Conservation (phyloP, 2,113 vertebrate species). For the Hystrix cristata region DNA sequence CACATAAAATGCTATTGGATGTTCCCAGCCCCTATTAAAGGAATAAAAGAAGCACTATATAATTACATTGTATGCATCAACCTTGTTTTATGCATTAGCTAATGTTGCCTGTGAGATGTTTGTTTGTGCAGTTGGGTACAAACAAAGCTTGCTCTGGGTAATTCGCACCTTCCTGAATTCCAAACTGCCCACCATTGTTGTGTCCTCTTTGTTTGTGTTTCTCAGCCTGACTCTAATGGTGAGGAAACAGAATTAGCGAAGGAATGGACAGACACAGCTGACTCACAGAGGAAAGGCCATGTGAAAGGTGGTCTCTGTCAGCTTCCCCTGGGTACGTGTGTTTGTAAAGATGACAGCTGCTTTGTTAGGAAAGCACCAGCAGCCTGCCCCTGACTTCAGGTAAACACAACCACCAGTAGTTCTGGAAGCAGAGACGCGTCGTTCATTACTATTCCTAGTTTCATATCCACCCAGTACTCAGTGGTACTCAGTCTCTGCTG, state of each 20-base stretch:
- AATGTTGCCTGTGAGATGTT: not conserved
- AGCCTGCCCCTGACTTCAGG: not conserved
- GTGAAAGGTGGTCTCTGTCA: not conserved
- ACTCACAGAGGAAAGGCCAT: not conserved
- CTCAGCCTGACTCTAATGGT: not conserved
- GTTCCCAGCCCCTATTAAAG: conserved; percentile 67
- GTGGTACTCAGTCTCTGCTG: not conserved
- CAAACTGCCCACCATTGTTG: not conserved
- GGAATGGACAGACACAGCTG: not conserved
- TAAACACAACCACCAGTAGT: not conserved
- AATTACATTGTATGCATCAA: conserved; percentile 31
- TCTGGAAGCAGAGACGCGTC: not conserved
- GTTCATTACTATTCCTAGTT: not conserved
- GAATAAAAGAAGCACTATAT: conserved; percentile 54
- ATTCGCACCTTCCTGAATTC: not conserved
- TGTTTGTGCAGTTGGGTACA: not conserved
- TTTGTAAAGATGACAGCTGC: not conserved
- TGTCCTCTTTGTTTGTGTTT: not conserved
- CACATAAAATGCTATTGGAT: conserved; percentile 42
- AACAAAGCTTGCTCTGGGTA: not conserved
- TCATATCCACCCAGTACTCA: not conserved
- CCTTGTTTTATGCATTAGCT: conserved; percentile 16
- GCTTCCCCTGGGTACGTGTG: not conserved
- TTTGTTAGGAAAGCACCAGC: not conserved
- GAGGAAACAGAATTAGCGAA: not conserved